These are phyloP conservation scores for Dipodomys spectabilis DNA, from an alignment of 2,113 vertebrate genomes.

Conservation along the genomic window DNA sequence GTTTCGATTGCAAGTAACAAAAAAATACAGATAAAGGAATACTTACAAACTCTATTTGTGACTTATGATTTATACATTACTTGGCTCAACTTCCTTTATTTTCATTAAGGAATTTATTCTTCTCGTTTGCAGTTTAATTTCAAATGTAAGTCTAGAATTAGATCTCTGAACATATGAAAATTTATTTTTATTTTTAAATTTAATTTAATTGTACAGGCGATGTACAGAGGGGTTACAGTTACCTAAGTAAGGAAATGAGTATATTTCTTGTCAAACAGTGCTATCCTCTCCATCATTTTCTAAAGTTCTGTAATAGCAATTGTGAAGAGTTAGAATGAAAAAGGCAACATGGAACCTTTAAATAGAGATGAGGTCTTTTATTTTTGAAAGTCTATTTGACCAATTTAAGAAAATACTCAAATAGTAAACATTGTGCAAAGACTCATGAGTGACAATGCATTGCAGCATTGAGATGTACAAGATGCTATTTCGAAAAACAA, in stretches of 20 bases:
- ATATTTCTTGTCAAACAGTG: no score
- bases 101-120: background rate
- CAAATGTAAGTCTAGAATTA: constrained; percentile 7
- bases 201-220: background rate
- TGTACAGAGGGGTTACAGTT: no score
- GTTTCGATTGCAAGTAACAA: background rate
- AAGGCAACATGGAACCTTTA: background rate
- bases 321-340: constrained; percentile 23
- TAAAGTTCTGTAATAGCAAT: background rate
- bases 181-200: background rate
- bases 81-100: background rate
- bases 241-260: no score
- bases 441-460: background rate
- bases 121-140: constrained; percentile 22
- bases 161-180: background rate
- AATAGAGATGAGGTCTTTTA: background rate
- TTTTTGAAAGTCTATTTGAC: background rate
- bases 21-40: background rate
- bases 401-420: background rate
- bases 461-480: no score
- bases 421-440: background rate
- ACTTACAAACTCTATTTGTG: background rate
- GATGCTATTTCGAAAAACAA: no score
- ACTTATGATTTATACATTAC: background rate
- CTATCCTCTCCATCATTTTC: no score